phyloP scores from a whole-genome alignment of 2,888 invertebrate species.

The Bedellia somnulentella region DNA sequence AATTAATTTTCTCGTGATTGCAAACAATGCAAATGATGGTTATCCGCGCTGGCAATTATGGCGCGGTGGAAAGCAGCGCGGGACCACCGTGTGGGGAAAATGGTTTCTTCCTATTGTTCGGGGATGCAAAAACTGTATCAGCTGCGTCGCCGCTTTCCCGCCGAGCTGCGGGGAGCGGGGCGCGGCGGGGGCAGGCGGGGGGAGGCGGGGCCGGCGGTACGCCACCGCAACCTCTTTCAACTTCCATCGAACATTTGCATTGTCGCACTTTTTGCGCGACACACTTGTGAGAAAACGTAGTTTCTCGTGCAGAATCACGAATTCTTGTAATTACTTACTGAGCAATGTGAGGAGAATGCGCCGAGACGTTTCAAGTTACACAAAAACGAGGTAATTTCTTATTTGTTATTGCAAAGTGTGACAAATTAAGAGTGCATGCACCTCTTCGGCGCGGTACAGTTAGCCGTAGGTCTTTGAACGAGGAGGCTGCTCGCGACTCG shows the following conservation, averaged over 20 bases:
- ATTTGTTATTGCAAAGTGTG: too few relatives aligned
- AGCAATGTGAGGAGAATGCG: too few relatives aligned
- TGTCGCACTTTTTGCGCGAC: conserved; percentile 2
- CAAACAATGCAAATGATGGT: conserved; percentile 54
- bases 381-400: too few relatives aligned
- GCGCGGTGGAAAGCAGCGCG: conserved; percentile 37
- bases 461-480: too few relatives aligned
- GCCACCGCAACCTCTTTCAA: conserved; percentile 2
- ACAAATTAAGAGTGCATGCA: too few relatives aligned
- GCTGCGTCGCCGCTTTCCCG: conserved; percentile 36
- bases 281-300: too few relatives aligned
- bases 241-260: conserved; percentile 1
- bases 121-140: conserved; percentile 24
- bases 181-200: conserved; percentile 7
- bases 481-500: too few relatives aligned
- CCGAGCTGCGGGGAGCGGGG: too few relatives aligned
- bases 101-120: conserved; percentile 53
- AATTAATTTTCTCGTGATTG: conserved; percentile 49
- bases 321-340: too few relatives aligned
- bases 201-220: conserved; percentile 6
- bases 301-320: too few relatives aligned
- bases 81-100: conserved; percentile 29
- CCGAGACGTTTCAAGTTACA: too few relatives aligned
- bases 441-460: too few relatives aligned
- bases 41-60: conserved; percentile 39